Conservation (phyloP, 2,797 vertebrate genomes). For the Sparidentex hasta region DNA sequence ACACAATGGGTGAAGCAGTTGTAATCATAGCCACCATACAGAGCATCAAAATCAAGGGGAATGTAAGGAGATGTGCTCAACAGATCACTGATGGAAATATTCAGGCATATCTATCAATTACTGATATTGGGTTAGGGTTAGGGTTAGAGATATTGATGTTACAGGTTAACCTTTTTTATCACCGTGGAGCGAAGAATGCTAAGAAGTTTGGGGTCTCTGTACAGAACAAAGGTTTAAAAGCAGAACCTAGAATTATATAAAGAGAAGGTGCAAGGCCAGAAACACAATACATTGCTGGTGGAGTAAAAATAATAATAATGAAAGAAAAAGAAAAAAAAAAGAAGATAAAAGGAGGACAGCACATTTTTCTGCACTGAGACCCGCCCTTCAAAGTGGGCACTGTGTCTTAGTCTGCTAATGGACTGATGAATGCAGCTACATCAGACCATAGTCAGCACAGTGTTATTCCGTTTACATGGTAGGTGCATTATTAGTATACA, state of each 20-base stretch:
- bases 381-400: constrained; percentile 27
- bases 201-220: constrained; percentile 30
- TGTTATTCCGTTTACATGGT: constrained; percentile 30
- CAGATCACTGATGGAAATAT: constrained; percentile 14
- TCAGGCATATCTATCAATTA: constrained; percentile 4
- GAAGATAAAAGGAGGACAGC: constrained; percentile 33
- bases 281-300: constrained; percentile 31
- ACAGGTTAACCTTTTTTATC: constrained; percentile 35
- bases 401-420: constrained; percentile 60
- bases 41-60: constrained; percentile 15
- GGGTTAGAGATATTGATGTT: constrained; percentile 39
- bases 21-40: constrained; percentile 14
- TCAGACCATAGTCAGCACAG: constrained; percentile 31
- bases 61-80: constrained; percentile 9
- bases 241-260: constrained; percentile 32
- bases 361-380: constrained; percentile 28
- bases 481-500: constrained; percentile 39
- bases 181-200: constrained; percentile 9
- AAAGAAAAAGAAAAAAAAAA: not conserved
- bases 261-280: constrained; percentile 62
- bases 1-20: constrained; percentile 3
- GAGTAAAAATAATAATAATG: constrained; percentile 11
- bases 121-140: too few species aligned
- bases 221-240: constrained; percentile 26
- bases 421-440: constrained; percentile 57